Conservation (phyloP, 2,113 vertebrate species). For the Camelus dromedarius region DNA sequence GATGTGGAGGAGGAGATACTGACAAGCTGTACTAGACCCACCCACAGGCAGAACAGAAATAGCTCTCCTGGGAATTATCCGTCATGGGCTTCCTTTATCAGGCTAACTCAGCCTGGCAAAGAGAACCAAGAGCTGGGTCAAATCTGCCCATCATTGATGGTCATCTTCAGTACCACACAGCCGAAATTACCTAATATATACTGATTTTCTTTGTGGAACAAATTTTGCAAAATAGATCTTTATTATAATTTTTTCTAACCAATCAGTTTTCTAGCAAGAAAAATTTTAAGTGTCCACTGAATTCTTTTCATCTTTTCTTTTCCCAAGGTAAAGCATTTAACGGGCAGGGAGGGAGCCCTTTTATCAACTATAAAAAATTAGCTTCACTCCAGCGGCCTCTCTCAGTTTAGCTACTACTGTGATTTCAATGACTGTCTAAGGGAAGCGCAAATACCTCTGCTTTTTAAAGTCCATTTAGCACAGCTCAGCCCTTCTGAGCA, state of each 20-base stretch:
- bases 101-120: conserved; percentile 2
- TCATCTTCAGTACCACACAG: neutral
- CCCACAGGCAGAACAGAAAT: conserved; percentile 73
- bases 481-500: neutral
- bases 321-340: conserved; percentile 4
- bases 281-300: neutral
- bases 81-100: conserved; percentile 52
- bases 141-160: neutral
- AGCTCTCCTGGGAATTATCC: conserved; percentile 39
- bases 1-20: conserved; percentile 78
- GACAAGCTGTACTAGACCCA: conserved; percentile 76
- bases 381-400: neutral
- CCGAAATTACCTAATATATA: neutral
- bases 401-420: neutral
- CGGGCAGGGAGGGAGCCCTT: neutral
- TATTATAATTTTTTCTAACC: neutral
- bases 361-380: neutral
- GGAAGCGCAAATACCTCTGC: neutral
- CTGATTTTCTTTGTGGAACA: conserved; percentile 6
- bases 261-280: conserved; percentile 31
- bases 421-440: neutral
- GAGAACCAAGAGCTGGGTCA: neutral
- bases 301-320: neutral
- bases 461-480: neutral
- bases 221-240: neutral